A percentile compares a stretch with the other conserved stretches of the same genome.
Conservation (phyloP, 2,113 vertebrate species). For the Gallinago undulata region DNA sequence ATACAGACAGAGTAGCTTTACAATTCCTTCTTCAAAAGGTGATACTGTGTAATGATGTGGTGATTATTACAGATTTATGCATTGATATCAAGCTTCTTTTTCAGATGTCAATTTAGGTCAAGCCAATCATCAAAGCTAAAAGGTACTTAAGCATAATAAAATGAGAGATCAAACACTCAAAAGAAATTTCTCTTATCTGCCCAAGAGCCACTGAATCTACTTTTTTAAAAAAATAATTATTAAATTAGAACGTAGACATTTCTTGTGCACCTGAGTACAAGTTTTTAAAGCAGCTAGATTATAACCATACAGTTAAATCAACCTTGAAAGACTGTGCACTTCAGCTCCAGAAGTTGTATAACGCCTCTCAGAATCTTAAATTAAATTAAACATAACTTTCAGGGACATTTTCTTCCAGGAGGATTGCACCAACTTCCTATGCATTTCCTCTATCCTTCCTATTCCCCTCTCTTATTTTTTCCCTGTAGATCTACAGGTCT, state of each 20-base stretch:
- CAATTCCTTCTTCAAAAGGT: neutral
- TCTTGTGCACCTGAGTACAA: neutral
- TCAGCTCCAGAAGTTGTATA: conserved; percentile 5
- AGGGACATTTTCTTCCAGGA: neutral
- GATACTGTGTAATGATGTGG: neutral
- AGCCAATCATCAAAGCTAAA: neutral
- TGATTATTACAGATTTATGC: neutral
- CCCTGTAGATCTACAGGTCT: neutral
- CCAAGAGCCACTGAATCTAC: neutral
- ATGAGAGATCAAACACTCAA: neutral
- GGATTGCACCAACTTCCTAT: neutral
- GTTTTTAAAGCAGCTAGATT: conserved; percentile 1
- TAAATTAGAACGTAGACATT: neutral
- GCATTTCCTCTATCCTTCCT: neutral
- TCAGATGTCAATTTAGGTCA: neutral
- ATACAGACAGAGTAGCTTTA: neutral
- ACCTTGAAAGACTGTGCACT: conserved; percentile 22
- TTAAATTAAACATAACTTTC: conserved; percentile 40
- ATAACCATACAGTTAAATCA: conserved; percentile 18
- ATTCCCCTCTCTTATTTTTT: neutral
- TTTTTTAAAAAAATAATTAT: neutral
- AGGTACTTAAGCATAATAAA: conserved; percentile 27
- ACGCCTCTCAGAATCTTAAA: neutral
- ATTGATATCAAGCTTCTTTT: neutral
- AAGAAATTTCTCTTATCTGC: neutral